A percentile compares a stretch with the other conserved stretches of the same genome.
phyloP scores from a whole-genome alignment of 2,888 invertebrate genomes.

The Diogma glabrata region DNA sequence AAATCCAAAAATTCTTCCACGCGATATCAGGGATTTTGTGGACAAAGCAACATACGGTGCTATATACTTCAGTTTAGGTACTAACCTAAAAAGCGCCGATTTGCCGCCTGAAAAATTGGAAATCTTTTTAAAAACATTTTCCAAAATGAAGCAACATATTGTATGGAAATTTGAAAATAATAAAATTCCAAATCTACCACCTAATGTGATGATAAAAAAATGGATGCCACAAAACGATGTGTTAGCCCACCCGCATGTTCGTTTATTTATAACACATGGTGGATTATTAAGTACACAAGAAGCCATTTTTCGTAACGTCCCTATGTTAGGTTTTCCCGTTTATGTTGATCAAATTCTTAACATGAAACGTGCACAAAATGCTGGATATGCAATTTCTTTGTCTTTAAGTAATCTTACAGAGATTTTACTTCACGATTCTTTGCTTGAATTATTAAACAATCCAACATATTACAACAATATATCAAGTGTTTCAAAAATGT shows the following conservation, averaged over 20 bases:
- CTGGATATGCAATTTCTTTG: conserved; percentile 35
- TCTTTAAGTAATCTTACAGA: conserved; percentile 30
- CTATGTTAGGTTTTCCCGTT: conserved; percentile 41
- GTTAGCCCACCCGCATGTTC: conserved; percentile 37
- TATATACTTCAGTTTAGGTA: conserved; percentile 30
- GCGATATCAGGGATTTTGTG: conserved; percentile 25
- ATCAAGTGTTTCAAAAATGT: conserved; percentile 28
- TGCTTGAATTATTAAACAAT: conserved; percentile 33
- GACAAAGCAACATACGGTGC: conserved; percentile 28
- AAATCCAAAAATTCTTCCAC: conserved; percentile 28
- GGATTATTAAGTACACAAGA: conserved; percentile 40
- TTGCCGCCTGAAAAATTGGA: conserved; percentile 12
- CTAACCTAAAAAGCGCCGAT: conserved; percentile 11
- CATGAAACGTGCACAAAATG: conserved; percentile 33
- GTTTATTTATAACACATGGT: conserved; percentile 39
- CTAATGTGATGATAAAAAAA: conserved; percentile 31
- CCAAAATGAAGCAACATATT: conserved; percentile 31
- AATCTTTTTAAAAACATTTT: conserved; percentile 8
- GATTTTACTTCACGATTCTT: conserved; percentile 23
- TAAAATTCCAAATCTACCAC: conserved; percentile 26
- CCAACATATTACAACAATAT: conserved; percentile 30
- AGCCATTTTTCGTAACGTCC: conserved; percentile 38
- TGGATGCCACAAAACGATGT: conserved; percentile 40
- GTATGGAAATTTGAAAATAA: conserved; percentile 37
- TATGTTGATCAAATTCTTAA: conserved; percentile 41